Evolutionary conservation across 2,888 invertebrate species (phyloP).

Genomic region (Ectemnius continuus): DNA sequence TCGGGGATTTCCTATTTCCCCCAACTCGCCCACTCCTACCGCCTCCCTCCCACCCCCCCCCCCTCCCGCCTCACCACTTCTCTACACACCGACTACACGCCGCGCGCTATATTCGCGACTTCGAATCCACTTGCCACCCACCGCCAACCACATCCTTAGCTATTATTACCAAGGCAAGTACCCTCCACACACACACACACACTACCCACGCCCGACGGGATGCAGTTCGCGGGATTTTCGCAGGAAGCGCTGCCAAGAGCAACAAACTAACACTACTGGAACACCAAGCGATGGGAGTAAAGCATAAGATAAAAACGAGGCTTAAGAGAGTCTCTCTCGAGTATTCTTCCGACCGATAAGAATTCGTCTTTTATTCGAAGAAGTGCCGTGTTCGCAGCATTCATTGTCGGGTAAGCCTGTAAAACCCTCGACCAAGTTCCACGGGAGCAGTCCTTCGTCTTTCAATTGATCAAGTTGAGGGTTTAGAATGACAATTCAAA

Average conservation of each 20-base stretch:
- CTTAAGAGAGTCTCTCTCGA: neutral
- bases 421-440: neutral
- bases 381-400: conserved; percentile 17
- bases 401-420: conserved; percentile 21
- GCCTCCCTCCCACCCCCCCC: conserved; percentile 40
- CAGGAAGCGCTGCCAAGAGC: neutral
- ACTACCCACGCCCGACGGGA: conserved; percentile 33
- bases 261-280: neutral
- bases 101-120: conserved; percentile 26
- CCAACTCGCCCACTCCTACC: conserved; percentile 46
- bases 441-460: neutral
- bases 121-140: conserved; percentile 37
- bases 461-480: neutral
- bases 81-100: no score
- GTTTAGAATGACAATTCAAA: neutral
- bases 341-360: conserved; percentile 52
- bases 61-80: conserved; percentile 50
- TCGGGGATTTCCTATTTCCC: conserved; percentile 66
- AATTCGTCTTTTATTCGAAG: conserved; percentile 48
- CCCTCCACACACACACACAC: conserved; percentile 35
- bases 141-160: conserved; percentile 23
- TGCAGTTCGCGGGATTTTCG: conserved; percentile 1
- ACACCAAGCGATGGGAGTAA: neutral
- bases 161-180: conserved; percentile 20
- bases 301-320: conserved; percentile 42